phyloP scores from a whole-genome alignment of 2,888 invertebrate species.

The Cristatella mucedo region DNA sequence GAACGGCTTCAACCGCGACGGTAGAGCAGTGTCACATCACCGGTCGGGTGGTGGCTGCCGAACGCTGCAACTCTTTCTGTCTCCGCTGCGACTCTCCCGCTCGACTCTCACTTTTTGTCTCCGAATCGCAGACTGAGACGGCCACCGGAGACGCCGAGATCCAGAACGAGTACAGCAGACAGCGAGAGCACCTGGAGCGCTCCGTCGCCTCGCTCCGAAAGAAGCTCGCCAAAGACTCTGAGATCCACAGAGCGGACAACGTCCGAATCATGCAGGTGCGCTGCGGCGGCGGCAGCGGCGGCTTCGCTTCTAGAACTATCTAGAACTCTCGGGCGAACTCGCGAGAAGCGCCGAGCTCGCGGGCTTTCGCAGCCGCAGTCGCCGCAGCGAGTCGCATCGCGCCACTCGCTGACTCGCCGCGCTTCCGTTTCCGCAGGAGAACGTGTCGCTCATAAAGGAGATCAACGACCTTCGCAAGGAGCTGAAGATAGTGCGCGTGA shows the following conservation, averaged over 20 bases:
- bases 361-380: not conserved
- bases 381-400: not conserved
- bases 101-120: not conserved
- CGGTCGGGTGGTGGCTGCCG: no score
- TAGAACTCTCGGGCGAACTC: not conserved
- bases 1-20: no score
- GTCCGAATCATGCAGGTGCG: constrained; percentile 50
- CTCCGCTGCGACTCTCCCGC: not conserved
- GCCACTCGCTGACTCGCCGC: not conserved
- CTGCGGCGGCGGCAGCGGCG: no score
- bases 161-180: constrained; percentile 46
- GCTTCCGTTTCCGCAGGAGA: constrained; percentile 46
- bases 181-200: constrained; percentile 62
- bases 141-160: constrained; percentile 39
- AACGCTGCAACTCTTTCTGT: not conserved
- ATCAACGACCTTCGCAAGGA: constrained; percentile 57
- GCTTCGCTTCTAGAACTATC: not conserved
- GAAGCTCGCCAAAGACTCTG: constrained; percentile 40
- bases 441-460: constrained; percentile 58
- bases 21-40: no score
- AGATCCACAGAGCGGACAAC: constrained; percentile 43
- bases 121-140: constrained; percentile 23
- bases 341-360: not conserved
- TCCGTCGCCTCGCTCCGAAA: constrained; percentile 45
- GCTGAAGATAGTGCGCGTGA: constrained; percentile 49